Evolutionary conservation across 2,113 vertebrate species (phyloP), one percentile per base, ranked within the genome.

Genomic region (Hyaena hyaena): DNA sequence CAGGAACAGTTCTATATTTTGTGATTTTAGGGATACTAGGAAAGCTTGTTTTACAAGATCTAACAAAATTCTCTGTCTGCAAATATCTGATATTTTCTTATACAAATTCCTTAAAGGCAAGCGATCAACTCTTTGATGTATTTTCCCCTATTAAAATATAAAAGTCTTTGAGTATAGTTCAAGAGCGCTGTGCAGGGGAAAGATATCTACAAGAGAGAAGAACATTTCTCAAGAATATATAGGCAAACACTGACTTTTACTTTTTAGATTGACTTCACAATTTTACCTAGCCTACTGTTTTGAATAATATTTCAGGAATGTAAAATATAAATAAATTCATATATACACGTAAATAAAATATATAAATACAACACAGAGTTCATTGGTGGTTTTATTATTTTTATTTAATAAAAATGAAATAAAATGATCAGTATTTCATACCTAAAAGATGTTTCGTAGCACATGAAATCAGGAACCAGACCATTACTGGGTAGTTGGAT

Each of bases 401-500:
- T 66, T 45, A 74, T 53, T 73, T 66, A 90, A 35, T 69, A 89
- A 92, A 95, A 95, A 71, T 58, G 19, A 93, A 74, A 63, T 61
- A 71, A 71, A 88, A 93, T 33, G 53, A 76, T 73, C 24, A 45
- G 15, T 43, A 1, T 88, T 88, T 93, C 12, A 61, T 76, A n/a
- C 6, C 61, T 65, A 63, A 48, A 71, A 48, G 24, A 4, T 66
- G 3, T 97, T 88, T 85, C 1, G 21, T 28, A 89, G 5, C 39
- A 45, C 23, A 45, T 86, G 45, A 71, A 86, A 66, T 90, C 24
- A 50, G 71, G 43, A 90, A 43, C 23, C 17, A 85, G 53, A 94
- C 39, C 6, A 3, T 61, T 45, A 45, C 31, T 68, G 3, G 31
- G 61, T 77, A 43, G 61, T 35, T 94, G 66, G 66, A 90, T 94